Conservation (phyloP, 35 echinoderm and acorn worm species). For the Apostichopus japonicus region DNA sequence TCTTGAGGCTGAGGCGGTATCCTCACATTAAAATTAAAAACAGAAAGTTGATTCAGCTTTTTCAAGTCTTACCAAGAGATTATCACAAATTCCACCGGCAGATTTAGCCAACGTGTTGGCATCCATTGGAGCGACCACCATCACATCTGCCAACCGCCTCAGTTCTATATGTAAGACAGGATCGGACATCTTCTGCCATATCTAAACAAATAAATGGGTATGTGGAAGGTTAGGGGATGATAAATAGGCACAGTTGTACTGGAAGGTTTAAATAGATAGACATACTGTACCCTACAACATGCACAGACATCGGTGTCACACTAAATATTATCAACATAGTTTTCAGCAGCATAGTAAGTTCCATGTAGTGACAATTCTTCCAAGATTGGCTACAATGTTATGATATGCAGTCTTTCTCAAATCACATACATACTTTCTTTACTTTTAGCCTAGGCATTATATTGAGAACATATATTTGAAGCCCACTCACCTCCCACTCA, state of each 20-base stretch:
- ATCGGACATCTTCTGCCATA: constrained; percentile 81
- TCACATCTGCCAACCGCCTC: constrained; percentile 84
- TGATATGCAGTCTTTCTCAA: background rate
- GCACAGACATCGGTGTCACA: no score
- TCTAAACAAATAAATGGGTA: constrained; percentile 32
- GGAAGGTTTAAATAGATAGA: no score
- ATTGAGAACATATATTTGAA: no score
- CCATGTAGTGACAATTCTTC: no score
- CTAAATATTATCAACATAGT: no score
- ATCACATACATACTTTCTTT: background rate
- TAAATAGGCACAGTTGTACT: no score
- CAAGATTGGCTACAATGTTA: no score
- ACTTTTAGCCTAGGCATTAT: background rate
- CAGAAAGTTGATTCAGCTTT: no score
- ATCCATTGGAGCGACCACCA: constrained; percentile 97
- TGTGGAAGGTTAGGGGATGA: background rate
- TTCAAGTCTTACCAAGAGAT: constrained; percentile 84
- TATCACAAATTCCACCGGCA: constrained; percentile 90
- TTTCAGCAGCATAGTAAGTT: no score
- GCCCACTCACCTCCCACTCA: constrained; percentile 40
- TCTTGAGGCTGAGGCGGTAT: no score
- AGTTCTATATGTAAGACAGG: constrained; percentile 96
- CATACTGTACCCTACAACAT: no score
- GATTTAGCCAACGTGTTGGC: constrained; percentile 92
- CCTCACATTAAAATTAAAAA: no score